These are phyloP conservation scores for Nebria ingens DNA, from an alignment of 1,140 invertebrate genomes.

Conservation along the genomic window DNA sequence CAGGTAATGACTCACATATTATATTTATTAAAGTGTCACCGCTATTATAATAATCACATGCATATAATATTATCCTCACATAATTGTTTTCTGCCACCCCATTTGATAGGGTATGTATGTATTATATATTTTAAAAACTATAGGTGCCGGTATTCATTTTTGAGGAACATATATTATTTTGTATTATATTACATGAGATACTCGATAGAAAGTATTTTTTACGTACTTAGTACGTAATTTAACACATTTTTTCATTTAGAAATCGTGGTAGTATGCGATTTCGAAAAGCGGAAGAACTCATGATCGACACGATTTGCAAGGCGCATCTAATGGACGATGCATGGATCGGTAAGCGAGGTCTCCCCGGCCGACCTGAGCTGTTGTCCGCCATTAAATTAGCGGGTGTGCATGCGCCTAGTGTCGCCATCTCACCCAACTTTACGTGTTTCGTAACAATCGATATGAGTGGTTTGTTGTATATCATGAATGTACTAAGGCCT, in stretches of 20 bases:
- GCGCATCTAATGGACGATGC: neutral
- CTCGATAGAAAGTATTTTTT: neutral
- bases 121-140: neutral
- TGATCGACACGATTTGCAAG: neutral
- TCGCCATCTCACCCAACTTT: constrained; percentile 14
- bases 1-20: too few species aligned
- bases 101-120: neutral
- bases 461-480: constrained; percentile 13
- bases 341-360: constrained; percentile 13
- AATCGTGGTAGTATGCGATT: constrained; percentile 1
- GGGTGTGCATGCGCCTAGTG: constrained; percentile 12
- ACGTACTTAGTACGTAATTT: neutral
- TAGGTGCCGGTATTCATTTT: neutral
- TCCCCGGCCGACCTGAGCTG: constrained; percentile 11
- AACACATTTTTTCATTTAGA: neutral
- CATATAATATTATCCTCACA: too few species aligned
- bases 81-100: too few species aligned
- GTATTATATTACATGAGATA: neutral
- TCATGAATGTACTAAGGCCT: constrained; percentile 12
- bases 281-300: constrained; percentile 1
- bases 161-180: neutral
- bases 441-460: constrained; percentile 15
- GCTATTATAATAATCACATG: too few species aligned
- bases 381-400: constrained; percentile 15
- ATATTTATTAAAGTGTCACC: too few species aligned